Conservation (phyloP, 2,888 invertebrate genomes). For the Ptilodon capucinus region DNA sequence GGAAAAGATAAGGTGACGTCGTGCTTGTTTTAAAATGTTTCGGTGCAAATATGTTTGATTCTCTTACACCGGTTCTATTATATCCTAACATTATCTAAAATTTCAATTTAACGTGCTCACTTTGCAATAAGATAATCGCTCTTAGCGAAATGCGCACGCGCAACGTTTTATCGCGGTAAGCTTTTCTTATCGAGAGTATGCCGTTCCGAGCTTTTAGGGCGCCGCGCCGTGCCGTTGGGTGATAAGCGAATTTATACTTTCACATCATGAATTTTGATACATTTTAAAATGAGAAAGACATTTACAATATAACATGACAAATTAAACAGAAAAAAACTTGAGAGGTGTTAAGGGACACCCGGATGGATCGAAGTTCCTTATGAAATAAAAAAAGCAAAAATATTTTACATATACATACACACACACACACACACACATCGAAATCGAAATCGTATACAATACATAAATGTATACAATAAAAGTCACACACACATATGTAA, state of each 20-base stretch:
- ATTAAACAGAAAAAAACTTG: too few species aligned
- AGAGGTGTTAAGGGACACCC: too few species aligned
- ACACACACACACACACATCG: too few species aligned
- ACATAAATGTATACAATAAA: too few species aligned
- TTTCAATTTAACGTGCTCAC: constrained; percentile 22
- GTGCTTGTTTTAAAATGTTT: background rate
- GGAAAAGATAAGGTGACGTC: too few species aligned
- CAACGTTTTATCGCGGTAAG: constrained; percentile 48
- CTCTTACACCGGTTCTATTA: background rate
- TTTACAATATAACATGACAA: too few species aligned
- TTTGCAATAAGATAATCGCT: constrained; percentile 26
- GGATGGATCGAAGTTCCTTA: too few species aligned
- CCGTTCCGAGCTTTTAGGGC: constrained; percentile 45
- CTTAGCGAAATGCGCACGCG: constrained; percentile 50
- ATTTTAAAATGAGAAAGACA: too few species aligned
- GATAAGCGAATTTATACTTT: constrained; percentile 17
- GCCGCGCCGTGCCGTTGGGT: constrained; percentile 23
- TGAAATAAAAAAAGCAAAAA: too few species aligned
- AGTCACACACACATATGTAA: too few species aligned
- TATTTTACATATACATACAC: too few species aligned
- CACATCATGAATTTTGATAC: background rate
- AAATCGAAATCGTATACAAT: too few species aligned
- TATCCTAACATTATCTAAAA: background rate
- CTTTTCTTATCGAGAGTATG: constrained; percentile 57
- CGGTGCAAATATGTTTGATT: background rate